Conservation (phyloP, 2,797 vertebrate species). For the Aldrovandia affinis region DNA sequence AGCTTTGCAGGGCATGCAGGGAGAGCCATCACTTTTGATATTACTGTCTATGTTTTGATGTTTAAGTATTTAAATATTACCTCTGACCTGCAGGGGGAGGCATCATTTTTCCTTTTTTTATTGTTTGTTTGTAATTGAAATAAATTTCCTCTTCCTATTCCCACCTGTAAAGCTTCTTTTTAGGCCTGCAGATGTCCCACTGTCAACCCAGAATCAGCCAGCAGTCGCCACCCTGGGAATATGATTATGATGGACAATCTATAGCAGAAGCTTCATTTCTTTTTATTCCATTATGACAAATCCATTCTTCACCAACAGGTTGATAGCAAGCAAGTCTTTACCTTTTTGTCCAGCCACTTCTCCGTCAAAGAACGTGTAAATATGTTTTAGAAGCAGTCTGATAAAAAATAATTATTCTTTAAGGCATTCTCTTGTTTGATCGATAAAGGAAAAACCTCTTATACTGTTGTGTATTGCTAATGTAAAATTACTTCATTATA, state of each 20-base stretch:
- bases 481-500: background rate
- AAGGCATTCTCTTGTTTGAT: background rate
- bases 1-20: background rate
- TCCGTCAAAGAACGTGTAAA: background rate
- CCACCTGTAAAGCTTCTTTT: background rate
- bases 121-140: constrained; percentile 15
- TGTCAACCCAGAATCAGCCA: background rate
- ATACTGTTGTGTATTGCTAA: background rate
- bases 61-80: constrained; percentile 10
- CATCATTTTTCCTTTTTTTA: background rate
- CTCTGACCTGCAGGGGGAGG: background rate
- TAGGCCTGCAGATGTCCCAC: background rate
- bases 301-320: background rate
- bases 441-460: background rate
- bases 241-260: background rate
- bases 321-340: background rate
- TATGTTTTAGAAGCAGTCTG: background rate
- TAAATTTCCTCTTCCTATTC: background rate
- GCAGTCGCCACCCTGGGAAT: background rate
- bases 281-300: background rate
- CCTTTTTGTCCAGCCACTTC: background rate
- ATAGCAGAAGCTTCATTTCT: background rate
- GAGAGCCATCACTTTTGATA: background rate
- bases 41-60: background rate
- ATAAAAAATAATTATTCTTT: background rate